Percentiles rank a stretch among this genome's conserved stretches.
These are phyloP conservation scores for Chrysomela aeneicollis DNA, from an alignment of 2,888 invertebrate species.

Conservation along the genomic window DNA sequence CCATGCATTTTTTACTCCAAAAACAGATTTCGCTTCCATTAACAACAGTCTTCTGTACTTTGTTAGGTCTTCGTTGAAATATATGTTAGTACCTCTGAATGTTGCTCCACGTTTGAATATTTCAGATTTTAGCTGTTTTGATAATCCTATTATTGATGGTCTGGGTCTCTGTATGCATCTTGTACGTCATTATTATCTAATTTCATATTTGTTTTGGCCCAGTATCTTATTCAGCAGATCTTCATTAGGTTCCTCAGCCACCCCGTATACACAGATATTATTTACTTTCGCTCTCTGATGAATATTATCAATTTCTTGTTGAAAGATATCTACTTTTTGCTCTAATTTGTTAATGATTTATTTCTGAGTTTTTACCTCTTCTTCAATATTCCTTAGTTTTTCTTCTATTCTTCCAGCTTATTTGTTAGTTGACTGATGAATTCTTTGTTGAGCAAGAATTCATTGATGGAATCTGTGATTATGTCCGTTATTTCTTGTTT, in stretches of 20 bases:
- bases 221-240: slow-evolving; percentile 2
- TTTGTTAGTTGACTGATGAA: slow-evolving; percentile 13
- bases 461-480: slow-evolving; percentile 10
- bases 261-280: slow-evolving; percentile 13
- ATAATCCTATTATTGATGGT: slow-evolving; percentile 4
- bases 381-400: slow-evolving; percentile 10
- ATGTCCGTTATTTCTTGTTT: slow-evolving; percentile 12
- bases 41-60: slow-evolving; percentile 9
- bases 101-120: slow-evolving; percentile 6
- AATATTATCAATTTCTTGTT: slow-evolving; percentile 14
- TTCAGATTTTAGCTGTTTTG: slow-evolving; percentile 10
- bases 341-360: slow-evolving; percentile 1
- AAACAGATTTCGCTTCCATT: slow-evolving; percentile 7
- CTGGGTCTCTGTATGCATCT: slow-evolving; percentile 11
- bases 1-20: slow-evolving; percentile 17
- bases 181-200: background rate
- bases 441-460: slow-evolving; percentile 13
- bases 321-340: slow-evolving; percentile 6
- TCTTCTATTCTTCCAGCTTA: slow-evolving; percentile 9
- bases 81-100: slow-evolving; percentile 15
- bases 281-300: background rate
- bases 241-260: background rate
- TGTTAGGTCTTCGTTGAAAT: slow-evolving; percentile 15
- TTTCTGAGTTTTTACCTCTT: slow-evolving; percentile 8
- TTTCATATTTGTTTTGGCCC: slow-evolving; percentile 1